Evolutionary conservation across 64 coral and sea anemone genomes (phyloP), one percentile per base, ranked within the genome.

Genomic region (Montipora capricornis): DNA sequence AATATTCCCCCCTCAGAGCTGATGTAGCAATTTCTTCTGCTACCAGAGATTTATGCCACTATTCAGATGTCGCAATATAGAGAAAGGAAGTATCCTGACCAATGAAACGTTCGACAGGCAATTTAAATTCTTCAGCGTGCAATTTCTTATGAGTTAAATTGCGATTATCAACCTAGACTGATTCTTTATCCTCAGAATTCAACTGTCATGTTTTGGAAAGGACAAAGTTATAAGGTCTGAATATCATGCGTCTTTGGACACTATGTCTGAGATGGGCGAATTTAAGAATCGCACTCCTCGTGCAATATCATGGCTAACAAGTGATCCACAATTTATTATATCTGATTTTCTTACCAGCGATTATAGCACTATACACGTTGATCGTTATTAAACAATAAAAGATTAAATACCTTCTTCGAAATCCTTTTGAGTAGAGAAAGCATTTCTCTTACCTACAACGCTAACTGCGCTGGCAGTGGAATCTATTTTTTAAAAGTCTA

Each of bases 1-100:
- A 16, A 14, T 69, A 68, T 86, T 59, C 67, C 49, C 71, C 46
- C 44, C 82, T 47, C 47, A 73, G 66, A 86, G 47, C 16, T 49
- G 47, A 78, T 78, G 76, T n/a, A 45, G 45, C 3, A 49, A 59
- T 86, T 71, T 86, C 44, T 64, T 68, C 45, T 19, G 82, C 17
- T 73, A 50, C 66, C 37, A 49, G 46, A 68, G 47, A 12, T 37
- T 19, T 49, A 49, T 49, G 13, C 49, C n/a, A n/a, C 64, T 78
- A 8, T 50, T 47, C 44, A 71, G 44, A 13, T 3, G 16, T n/a
- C 16, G 66, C 1, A 4, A 14, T 47, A 15, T 17, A 16, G 5
- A 11, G 1, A 5, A 67, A 26, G 24, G 29, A 2, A 57, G 53
- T 57, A 6, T 11, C 53, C 11, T 11, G 6, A 57, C 6, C 53